Evolutionary conservation across 92 coral and sea anemone genomes (phyloP).

Genomic region (Galaxea fascicularis): DNA sequence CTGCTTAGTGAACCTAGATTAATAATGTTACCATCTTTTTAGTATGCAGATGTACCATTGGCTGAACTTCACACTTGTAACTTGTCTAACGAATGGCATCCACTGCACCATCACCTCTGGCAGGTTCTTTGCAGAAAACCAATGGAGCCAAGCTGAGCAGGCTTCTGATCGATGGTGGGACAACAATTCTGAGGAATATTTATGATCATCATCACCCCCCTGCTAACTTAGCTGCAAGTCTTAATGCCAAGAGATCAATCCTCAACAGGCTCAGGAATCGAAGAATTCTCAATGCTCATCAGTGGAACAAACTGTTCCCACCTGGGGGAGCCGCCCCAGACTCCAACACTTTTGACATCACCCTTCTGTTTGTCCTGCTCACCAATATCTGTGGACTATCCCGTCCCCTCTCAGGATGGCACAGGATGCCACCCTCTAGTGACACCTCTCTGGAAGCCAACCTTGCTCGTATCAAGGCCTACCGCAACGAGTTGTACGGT

Average conservation of each 20-base stretch:
- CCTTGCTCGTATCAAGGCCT: constrained; percentile 64
- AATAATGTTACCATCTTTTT: too few relatives aligned
- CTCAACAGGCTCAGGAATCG: neutral
- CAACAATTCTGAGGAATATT: constrained; percentile 3
- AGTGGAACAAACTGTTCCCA: constrained; percentile 69
- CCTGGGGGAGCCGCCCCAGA: constrained; percentile 50
- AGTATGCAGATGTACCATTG: too few relatives aligned
- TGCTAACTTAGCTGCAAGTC: neutral
- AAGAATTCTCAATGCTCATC: constrained; percentile 43
- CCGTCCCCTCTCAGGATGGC: constrained; percentile 45
- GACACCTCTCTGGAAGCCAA: constrained; percentile 58
- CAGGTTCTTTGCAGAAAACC: constrained; percentile 17
- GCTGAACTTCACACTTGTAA: too few relatives aligned
- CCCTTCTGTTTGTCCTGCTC: constrained; percentile 62
- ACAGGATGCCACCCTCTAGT: constrained; percentile 30
- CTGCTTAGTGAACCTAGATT: too few relatives aligned
- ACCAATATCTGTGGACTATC: constrained; percentile 60
- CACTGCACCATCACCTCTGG: constrained; percentile 6
- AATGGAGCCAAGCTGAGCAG: constrained; percentile 36
- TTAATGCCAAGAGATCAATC: neutral
- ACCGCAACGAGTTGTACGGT: constrained; percentile 55
- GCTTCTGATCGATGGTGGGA: constrained; percentile 32
- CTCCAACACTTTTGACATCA: constrained; percentile 61
- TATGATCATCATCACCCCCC: neutral
- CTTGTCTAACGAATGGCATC: too few relatives aligned